These are phyloP conservation scores for Sericinus montela DNA, from an alignment of 2,888 invertebrate species.

Conservation along the genomic window DNA sequence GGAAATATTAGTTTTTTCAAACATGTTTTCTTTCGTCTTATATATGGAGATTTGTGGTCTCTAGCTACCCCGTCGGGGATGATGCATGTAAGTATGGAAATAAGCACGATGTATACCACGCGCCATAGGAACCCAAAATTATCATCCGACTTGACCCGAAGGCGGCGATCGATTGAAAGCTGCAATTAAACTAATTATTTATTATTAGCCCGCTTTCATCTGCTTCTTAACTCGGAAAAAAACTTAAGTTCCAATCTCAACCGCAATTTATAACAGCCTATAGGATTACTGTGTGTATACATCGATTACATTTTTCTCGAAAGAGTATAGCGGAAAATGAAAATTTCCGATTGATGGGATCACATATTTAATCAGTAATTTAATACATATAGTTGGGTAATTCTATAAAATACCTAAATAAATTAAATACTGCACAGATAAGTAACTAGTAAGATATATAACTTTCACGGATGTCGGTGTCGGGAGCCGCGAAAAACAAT, in stretches of 20 bases:
- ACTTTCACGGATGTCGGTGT: no score
- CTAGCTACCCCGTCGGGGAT: no score
- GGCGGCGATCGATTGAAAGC: conserved; percentile 57
- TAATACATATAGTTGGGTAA: no score
- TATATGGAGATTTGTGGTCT: conserved; percentile 1
- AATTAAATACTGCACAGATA: no score
- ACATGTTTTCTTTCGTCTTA: neutral
- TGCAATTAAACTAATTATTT: conserved; percentile 73
- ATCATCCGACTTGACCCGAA: conserved; percentile 41
- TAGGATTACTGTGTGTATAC: conserved; percentile 43
- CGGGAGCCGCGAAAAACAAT: no score
- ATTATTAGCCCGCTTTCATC: conserved; percentile 62
- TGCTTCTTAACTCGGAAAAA: conserved; percentile 44
- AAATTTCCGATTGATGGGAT: no score
- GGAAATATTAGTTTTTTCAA: no score
- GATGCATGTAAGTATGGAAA: no score
- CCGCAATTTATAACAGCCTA: conserved; percentile 51
- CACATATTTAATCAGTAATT: no score
- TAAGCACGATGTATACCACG: conserved; percentile 17
- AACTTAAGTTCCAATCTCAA: conserved; percentile 46
- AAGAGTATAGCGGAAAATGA: neutral
- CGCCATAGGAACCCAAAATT: conserved; percentile 27
- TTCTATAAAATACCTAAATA: no score
- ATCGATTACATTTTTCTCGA: conserved; percentile 44
- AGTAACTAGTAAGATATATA: no score